phyloP scores from a whole-genome alignment of 1,140 invertebrate species.

The Megalopta genalis region DNA sequence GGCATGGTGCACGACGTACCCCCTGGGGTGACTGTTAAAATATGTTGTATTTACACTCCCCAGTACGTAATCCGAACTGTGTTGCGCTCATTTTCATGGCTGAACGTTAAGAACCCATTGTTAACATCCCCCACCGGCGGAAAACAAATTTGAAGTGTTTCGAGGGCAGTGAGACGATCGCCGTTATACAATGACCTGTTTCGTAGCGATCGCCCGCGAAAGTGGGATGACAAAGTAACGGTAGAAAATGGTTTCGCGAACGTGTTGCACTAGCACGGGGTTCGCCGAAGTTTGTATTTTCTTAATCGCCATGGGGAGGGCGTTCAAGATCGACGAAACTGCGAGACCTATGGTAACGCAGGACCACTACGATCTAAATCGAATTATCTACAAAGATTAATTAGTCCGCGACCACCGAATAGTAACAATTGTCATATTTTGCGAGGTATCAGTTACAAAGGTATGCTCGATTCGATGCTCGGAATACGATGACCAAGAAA shows the following conservation, averaged over 20 bases:
- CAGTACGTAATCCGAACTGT: neutral
- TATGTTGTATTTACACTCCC: slow-evolving; percentile 1
- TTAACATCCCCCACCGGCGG: neutral
- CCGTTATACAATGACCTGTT: no score
- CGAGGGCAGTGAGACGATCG: no score
- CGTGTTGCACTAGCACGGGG: neutral
- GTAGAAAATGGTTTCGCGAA: no score
- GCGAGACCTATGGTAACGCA: neutral
- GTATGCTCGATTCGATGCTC: slow-evolving; percentile 8
- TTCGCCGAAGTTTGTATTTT: neutral
- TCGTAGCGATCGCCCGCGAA: neutral
- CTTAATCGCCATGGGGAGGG: neutral
- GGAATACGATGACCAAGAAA: slow-evolving; percentile 20
- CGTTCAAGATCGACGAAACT: slow-evolving; percentile 27
- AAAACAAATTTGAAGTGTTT: neutral
- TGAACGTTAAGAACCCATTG: neutral
- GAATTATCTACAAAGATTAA: slow-evolving; percentile 42
- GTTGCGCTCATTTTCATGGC: neutral
- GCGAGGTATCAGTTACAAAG: slow-evolving; percentile 65
- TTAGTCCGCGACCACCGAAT: slow-evolving; percentile 46
- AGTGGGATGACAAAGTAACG: no score
- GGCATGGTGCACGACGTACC: no score
- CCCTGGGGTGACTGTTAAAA: neutral
- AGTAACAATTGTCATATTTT: slow-evolving; percentile 63
- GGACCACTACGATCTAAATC: slow-evolving; percentile 25